A percentile compares a stretch with the other conserved stretches of the same genome.
Evolutionary conservation across 2,113 vertebrate genomes (phyloP).

Genomic region (Toxotes chatareus): DNA sequence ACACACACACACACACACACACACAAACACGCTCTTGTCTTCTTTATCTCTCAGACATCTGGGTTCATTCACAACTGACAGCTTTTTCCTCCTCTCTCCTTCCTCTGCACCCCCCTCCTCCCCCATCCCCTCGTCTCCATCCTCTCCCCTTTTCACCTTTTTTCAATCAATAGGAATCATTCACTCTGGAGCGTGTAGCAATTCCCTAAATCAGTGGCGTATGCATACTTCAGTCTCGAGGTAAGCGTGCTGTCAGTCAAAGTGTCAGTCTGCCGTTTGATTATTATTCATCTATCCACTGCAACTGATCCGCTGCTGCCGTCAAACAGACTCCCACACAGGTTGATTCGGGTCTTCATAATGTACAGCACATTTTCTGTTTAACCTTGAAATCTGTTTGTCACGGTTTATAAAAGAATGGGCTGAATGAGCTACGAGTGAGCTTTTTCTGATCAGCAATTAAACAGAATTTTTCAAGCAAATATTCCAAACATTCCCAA

Average conservation of each 20-base stretch:
- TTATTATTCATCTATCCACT: slow-evolving; percentile 37
- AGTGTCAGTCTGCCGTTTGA: slow-evolving; percentile 28
- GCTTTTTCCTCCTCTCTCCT: slow-evolving; percentile 43
- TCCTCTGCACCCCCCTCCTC: neutral
- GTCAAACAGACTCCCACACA: neutral
- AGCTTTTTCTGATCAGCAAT: neutral
- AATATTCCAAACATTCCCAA: neutral
- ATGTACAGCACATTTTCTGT: neutral
- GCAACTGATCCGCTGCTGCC: slow-evolving; percentile 24
- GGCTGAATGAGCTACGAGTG: neutral
- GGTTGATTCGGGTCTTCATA: neutral
- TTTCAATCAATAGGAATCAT: slow-evolving; percentile 54
- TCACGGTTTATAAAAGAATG: neutral
- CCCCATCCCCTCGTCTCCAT: neutral
- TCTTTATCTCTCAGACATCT: slow-evolving; percentile 71
- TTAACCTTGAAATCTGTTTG: neutral
- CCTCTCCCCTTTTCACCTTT: slow-evolving; percentile 17
- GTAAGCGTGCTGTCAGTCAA: slow-evolving; percentile 48
- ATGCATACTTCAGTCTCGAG: slow-evolving; percentile 14
- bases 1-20: too few relatives aligned
- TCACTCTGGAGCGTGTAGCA: slow-evolving; percentile 29
- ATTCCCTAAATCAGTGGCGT: slow-evolving; percentile 29
- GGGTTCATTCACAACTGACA: slow-evolving; percentile 68
- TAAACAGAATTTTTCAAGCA: neutral
- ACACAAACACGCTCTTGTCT: neutral